phyloP scores from a whole-genome alignment of 2,888 invertebrate genomes.

The Scrobipalpa atriplicella region DNA sequence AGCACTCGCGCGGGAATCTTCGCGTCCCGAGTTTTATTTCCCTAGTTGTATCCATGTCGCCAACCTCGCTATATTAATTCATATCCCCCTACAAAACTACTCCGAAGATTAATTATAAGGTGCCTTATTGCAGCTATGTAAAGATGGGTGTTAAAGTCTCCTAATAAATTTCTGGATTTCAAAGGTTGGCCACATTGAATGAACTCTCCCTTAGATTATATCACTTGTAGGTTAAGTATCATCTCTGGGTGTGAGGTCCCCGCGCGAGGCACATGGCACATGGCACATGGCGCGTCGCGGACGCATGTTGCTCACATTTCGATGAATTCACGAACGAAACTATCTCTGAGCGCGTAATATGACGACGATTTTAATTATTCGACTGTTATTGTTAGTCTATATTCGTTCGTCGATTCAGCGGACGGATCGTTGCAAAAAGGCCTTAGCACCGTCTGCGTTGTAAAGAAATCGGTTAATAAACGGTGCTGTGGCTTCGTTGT shows the following conservation, averaged over 20 bases:
- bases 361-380: slow-evolving; percentile 28
- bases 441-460: slow-evolving; percentile 47
- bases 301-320: slow-evolving; percentile 23
- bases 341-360: not conserved
- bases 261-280: slow-evolving; percentile 1
- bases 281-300: not conserved
- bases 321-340: slow-evolving; percentile 40
- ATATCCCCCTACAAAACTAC: not conserved
- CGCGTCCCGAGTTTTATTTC: not conserved
- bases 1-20: not conserved
- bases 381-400: slow-evolving; percentile 24
- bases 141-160: not conserved
- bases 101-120: slow-evolving; percentile 3
- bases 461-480: slow-evolving; percentile 32
- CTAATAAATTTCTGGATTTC: not conserved
- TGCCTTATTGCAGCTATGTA: slow-evolving; percentile 4
- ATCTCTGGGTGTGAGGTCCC: not conserved
- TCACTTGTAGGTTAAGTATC: not conserved
- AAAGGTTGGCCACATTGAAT: slow-evolving; percentile 16
- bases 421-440: slow-evolving; percentile 46
- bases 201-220: not conserved
- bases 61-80: not conserved
- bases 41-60: not conserved
- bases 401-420: slow-evolving; percentile 44
- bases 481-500: slow-evolving; percentile 53